These are phyloP conservation scores for Apamea anceps DNA, from an alignment of 2,888 invertebrate species.

Conservation along the genomic window DNA sequence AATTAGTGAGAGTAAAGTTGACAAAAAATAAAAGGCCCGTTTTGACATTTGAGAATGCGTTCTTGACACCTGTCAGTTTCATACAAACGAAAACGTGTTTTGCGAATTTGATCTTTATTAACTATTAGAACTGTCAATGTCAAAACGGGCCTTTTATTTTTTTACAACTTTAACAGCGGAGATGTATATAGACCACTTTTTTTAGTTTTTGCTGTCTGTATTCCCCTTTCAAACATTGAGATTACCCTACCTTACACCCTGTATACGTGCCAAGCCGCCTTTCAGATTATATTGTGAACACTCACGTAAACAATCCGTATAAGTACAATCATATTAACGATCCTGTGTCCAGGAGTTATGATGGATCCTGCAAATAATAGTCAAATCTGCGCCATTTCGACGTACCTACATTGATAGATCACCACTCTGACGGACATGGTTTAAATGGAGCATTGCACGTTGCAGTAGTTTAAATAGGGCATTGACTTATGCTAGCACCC, in stretches of 20 bases:
- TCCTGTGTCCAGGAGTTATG: slow-evolving; percentile 33
- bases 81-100: no score
- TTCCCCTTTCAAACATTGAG: not conserved
- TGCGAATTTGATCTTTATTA: no score
- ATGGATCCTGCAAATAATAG: slow-evolving; percentile 51
- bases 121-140: no score
- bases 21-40: no score
- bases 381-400: slow-evolving; percentile 37
- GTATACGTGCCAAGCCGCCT: not conserved
- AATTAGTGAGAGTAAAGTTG: not conserved
- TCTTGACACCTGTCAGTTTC: no score
- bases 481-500: not conserved
- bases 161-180: no score
- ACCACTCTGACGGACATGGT: slow-evolving; percentile 32
- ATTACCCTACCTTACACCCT: no score
- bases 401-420: slow-evolving; percentile 40
- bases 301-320: not conserved
- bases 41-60: no score
- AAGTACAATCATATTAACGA: slow-evolving; percentile 8
- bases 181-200: no score
- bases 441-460: slow-evolving; percentile 22
- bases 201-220: no score
- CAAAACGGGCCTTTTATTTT: no score
- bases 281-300: not conserved
- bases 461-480: not conserved